phyloP scores from a whole-genome alignment of 2,888 invertebrate genomes.

The Aplocera efformata region DNA sequence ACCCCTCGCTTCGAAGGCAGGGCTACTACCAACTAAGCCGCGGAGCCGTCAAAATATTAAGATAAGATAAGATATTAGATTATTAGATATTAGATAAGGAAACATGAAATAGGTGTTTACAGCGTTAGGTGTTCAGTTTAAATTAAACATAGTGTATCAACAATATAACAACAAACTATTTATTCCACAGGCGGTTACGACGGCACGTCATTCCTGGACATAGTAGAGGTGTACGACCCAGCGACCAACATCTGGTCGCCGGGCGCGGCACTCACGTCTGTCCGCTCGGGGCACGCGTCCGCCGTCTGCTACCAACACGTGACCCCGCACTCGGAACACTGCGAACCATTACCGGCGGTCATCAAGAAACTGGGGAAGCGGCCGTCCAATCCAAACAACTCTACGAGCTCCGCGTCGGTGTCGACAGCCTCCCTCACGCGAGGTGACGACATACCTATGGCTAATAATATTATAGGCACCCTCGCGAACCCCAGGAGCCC shows the following conservation, averaged over 20 bases:
- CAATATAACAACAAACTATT: not conserved
- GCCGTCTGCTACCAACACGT: conserved; percentile 92
- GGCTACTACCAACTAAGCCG: too few relatives aligned
- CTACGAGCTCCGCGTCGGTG: conserved; percentile 23
- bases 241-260: conserved; percentile 86
- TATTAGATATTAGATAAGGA: too few relatives aligned
- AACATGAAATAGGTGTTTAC: too few relatives aligned
- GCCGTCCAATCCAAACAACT: conserved; percentile 26
- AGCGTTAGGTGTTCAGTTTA: too few relatives aligned
- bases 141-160: too few relatives aligned
- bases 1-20: too few relatives aligned
- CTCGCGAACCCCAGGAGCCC: conserved; percentile 47
- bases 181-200: conserved; percentile 90
- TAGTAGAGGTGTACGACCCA: conserved; percentile 94
- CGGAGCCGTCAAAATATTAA: too few relatives aligned
- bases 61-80: too few relatives aligned
- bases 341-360: conserved; percentile 36
- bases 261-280: conserved; percentile 89
- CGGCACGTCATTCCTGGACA: conserved; percentile 90
- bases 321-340: conserved; percentile 54
- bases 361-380: conserved; percentile 41
- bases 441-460: conserved; percentile 57
- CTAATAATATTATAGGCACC: conserved; percentile 64
- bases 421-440: conserved; percentile 24
- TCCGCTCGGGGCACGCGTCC: conserved; percentile 94